Conservation (phyloP, 2,797 vertebrate genomes). For the Pantherophis vulpinus region DNA sequence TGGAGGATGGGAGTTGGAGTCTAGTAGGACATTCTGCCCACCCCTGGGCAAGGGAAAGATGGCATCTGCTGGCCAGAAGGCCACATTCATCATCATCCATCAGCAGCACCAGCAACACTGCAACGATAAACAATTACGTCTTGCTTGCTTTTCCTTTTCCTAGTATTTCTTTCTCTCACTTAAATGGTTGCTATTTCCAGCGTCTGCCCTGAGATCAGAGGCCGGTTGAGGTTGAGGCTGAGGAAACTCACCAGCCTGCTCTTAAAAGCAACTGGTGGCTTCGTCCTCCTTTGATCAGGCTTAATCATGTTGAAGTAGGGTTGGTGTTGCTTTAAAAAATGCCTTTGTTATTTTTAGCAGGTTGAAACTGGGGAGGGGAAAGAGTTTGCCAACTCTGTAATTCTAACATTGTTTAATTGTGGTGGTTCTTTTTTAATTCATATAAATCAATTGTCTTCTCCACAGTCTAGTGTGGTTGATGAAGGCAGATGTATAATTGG, state of each 20-base stretch:
- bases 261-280: slow-evolving; percentile 36
- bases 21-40: neutral
- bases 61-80: neutral
- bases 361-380: slow-evolving; percentile 37
- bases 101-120: neutral
- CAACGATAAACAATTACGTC: neutral
- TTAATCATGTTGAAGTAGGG: slow-evolving; percentile 61
- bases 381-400: slow-evolving; percentile 49
- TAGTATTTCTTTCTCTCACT: slow-evolving; percentile 40
- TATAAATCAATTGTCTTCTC: neutral
- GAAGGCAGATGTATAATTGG: neutral
- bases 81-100: neutral
- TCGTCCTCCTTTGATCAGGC: slow-evolving; percentile 70
- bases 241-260: slow-evolving; percentile 49
- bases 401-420: slow-evolving; percentile 45
- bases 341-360: slow-evolving; percentile 47
- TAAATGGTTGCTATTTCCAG: slow-evolving; percentile 60
- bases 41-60: slow-evolving; percentile 38
- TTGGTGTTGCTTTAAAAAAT: slow-evolving; percentile 53
- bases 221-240: slow-evolving; percentile 62
- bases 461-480: neutral
- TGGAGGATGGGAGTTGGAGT: neutral
- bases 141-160: neutral
- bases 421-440: neutral
- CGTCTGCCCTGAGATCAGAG: slow-evolving; percentile 65